Evolutionary conservation across 2,113 vertebrate genomes (phyloP), one percentile per base, ranked within the genome.

Genomic region (Ptilorrhoa leucosticta): DNA sequence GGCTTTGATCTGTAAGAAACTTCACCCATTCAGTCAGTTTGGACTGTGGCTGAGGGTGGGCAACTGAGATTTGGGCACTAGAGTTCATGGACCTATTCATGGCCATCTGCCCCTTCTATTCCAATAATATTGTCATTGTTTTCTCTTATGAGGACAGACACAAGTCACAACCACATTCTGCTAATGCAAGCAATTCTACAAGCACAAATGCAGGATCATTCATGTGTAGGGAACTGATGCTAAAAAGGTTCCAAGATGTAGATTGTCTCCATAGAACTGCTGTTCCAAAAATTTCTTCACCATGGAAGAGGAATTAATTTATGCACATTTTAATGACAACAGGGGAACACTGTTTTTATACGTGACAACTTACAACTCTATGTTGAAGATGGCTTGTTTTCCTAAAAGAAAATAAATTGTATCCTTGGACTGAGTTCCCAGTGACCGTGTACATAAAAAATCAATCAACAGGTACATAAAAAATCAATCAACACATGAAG

Each of bases 21-120:
- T 27, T 78, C 22, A 63, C 5, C 14, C n/a, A 8, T 53, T 66
- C 31, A 9, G 19, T 40, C 27, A 18, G 17, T 33, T 21, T 70
- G 44, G 30, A 58, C 26, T 45, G 22, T 58, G 60, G 22, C 48
- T 82, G 30, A 56, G 6, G 2, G 19, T 26, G 10, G 21, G 18
- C 35, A 48, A 28, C 73, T 79, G 70, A 76, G 48, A n/a, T 87
- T 78, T 71, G 24, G 40, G 61, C 28, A 31, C 11, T 26, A 8
- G 12, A 44, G 47, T 9, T 5, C 14, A 7, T 53, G 71, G 12
- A 27, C 1, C 30, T 61, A 3, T 0, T 4, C 1, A 2, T 31
- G n/a, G 17, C 48, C 22, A 24, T 60, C 35, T 88, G 69, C 7
- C n/a, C 31, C 31, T 47, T 57, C 58, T 31, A 27, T n/a, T 53